A percentile compares a stretch with the other conserved stretches of the same genome.
These are phyloP conservation scores for Canis aureus DNA, from an alignment of 2,113 vertebrate species.

Conservation along the genomic window DNA sequence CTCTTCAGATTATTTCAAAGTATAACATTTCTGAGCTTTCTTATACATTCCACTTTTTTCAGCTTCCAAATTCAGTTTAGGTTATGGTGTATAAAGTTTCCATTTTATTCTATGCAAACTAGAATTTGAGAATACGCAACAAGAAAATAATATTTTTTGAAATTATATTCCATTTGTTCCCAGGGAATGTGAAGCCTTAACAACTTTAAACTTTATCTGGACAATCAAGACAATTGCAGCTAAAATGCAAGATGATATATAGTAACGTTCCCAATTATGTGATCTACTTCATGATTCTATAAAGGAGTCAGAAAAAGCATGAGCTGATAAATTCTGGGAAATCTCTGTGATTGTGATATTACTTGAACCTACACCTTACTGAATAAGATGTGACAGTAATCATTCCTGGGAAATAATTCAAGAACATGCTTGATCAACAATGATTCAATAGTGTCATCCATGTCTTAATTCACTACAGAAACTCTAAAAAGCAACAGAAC, in stretches of 20 bases:
- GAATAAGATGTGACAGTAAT: background rate
- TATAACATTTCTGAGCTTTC: background rate
- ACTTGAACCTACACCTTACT: background rate
- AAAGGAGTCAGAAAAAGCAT: background rate
- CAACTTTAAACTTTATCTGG: background rate
- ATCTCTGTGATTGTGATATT: background rate
- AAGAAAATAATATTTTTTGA: background rate
- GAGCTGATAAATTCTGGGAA: background rate
- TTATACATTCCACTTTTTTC: background rate
- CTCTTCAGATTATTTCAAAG: background rate
- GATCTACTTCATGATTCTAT: background rate
- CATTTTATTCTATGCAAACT: background rate
- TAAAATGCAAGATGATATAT: background rate
- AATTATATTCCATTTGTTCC: background rate
- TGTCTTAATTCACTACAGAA: background rate
- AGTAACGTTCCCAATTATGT: background rate
- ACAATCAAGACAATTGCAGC: background rate
- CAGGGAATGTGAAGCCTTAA: background rate
- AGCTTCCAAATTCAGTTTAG: background rate
- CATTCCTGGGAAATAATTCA: background rate
- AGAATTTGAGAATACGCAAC: background rate
- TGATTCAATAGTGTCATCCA: background rate
- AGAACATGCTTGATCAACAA: background rate
- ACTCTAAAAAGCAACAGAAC: background rate
- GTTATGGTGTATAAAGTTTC: background rate